Base-by-base conservation (phyloP, 2,888 invertebrate genomes). In the Pemphredon lugubris region DNA sequence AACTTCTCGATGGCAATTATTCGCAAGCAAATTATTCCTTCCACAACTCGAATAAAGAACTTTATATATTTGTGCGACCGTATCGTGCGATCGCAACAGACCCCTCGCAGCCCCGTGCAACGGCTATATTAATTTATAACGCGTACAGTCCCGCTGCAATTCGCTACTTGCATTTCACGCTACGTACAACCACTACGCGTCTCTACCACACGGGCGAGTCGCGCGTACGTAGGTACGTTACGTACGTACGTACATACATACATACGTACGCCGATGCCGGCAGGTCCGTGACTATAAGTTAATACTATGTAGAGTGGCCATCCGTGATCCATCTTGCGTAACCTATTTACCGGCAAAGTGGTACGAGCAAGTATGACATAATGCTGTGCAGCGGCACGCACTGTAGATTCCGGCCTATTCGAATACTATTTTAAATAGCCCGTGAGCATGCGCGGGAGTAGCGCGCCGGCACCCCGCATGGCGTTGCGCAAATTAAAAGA, bases 271-370 rank as follows among this genome's bases (percentile, higher is more conserved):
- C 18, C n/a, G 37, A 47, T 45, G 66, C 66, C 63, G 59, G 66
- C 48, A 58, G 61, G 54, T 13, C 30, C 16, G 37, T 39, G 34
- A 59, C 66, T 69, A 67, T 66, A 73, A 74, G 79, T 79, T 82
- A 83, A 83, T 75, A 76, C 73, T 53, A 44, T 64, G 75, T 60
- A 37, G 73, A 69, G 74, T 57, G 60, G 66, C 65, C 79, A 82
- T 82, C 77, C 75, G 70, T 78, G 83, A 85, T 83, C 83, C 81
- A 81, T 84, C 86, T 87, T 87, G 87, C 86, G 84, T 85, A 87
- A 87, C 84, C 87, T 84, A 87, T 86, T 86, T 86, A 85, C 81
- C 71, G 70, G 73, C 74, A 54, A 75, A 79, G 76, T 77, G 75
- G 81, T 76, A 76, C 77, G 75, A 68, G 69, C 73, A 61, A 75